Base-by-base conservation (phyloP, 2,113 vertebrate species). In the Colistium nudipinnis region DNA sequence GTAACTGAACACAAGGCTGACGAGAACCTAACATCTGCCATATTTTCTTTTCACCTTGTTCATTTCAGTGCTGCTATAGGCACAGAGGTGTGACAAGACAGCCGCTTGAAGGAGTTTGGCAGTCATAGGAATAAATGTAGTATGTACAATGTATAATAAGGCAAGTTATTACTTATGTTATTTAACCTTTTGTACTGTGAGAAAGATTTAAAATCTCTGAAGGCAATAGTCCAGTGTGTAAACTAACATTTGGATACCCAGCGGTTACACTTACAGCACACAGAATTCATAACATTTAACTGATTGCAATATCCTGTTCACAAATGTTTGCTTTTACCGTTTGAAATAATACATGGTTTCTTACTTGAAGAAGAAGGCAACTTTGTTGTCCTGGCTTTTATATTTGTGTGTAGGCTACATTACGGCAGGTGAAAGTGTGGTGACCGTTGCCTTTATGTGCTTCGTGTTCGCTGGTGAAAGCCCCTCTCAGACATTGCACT, bases 71-170 rank as follows among this genome's bases (percentile, higher is more conserved):
- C 36, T 73, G 72, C 12, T 24, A 30, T 3, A 30, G 31, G 54
- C 14, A 9, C 55, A 56, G 59, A 76, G 78, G 89, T 49, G 82
- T 82, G 71, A 80, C 73, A 52, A 17, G 28, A 49, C 71, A 80
- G 78, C 72, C 82, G 84, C 82, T 83, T 76, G 85, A 82, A 74
- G 59, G 78, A 63, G 69, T 49, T 49, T 59, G 44, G 30, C 17
- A 4, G 60, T 74, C 87, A 11, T 84, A 35, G 7, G 8, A 7
- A 35, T 13, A 39, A 39, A 39, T 39, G 14, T 6, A 39, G 6
- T 39, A 14, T 17, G 16, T 7, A n/a, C n/a, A n/a, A n/a, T n/a
- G n/a, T n/a, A n/a, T n/a, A n/a, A n/a, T n/a, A n/a, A n/a, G n/a
- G n/a, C n/a, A n/a, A n/a, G n/a, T n/a, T n/a, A n/a, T n/a, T n/a